Percentiles rank a stretch among this genome's conserved stretches.
Conservation (phyloP, 2,797 vertebrate species). For the Pantherophis alleghaniensis region DNA sequence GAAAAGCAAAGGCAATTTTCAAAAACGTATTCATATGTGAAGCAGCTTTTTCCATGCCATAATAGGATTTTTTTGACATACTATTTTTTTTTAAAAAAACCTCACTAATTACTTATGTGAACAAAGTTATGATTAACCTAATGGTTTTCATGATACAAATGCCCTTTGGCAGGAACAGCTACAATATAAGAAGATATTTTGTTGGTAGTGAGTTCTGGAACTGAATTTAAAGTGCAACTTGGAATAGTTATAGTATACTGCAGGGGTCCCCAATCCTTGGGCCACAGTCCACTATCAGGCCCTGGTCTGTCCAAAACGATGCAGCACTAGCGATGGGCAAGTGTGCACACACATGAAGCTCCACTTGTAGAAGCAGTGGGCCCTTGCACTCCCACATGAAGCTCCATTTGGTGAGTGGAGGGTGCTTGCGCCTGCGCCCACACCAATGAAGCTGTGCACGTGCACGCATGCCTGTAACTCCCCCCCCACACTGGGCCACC, state of each 20-base stretch:
- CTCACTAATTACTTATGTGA: background rate
- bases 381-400: background rate
- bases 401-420: background rate
- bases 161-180: background rate
- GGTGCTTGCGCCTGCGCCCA: accelerated
- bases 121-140: background rate
- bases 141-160: background rate
- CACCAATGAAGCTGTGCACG: background rate
- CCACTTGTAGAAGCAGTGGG: background rate
- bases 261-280: background rate
- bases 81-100: background rate
- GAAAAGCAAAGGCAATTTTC: slow-evolving; percentile 70
- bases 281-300: background rate
- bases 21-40: slow-evolving; percentile 41
- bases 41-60: slow-evolving; percentile 3
- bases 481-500: background rate
- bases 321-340: background rate
- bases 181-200: slow-evolving; percentile 43
- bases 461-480: background rate
- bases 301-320: background rate
- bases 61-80: slow-evolving; percentile 3
- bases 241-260: background rate
- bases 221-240: slow-evolving; percentile 30
- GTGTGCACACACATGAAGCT: background rate
- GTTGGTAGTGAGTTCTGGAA: slow-evolving; percentile 55